A percentile compares a stretch with the other conserved stretches of the same genome.
Evolutionary conservation across 53 echinoderm and acorn worm genomes (phyloP).

Genomic region (Arbacia lixula): DNA sequence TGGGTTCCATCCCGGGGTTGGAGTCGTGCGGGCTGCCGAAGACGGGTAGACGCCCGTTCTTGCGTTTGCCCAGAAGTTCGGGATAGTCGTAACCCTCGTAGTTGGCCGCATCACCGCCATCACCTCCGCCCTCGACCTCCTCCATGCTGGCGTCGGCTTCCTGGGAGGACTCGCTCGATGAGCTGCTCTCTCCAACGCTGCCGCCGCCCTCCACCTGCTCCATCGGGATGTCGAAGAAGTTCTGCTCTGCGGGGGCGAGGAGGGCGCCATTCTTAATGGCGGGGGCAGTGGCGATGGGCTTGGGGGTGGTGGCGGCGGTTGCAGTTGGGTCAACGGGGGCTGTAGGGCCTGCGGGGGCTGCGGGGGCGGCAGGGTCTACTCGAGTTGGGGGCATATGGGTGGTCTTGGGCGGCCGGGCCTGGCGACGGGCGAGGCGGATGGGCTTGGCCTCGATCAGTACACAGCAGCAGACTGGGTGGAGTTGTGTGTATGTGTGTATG

Average conservation of each 20-base stretch:
- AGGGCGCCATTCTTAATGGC: neutral
- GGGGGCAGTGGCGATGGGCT: neutral
- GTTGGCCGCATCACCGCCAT: slow-evolving; percentile 2
- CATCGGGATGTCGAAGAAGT: slow-evolving; percentile 1
- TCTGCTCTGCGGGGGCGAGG: slow-evolving; percentile 9
- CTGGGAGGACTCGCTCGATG: slow-evolving; percentile 7
- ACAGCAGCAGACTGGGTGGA: too few species aligned
- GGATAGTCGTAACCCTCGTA: neutral
- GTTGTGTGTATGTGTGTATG: too few species aligned
- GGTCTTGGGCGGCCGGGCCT: neutral
- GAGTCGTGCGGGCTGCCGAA: neutral
- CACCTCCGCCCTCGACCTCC: neutral
- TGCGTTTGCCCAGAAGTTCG: neutral
- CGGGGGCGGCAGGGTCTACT: too few species aligned
- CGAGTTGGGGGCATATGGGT: too few species aligned
- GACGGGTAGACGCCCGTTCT: slow-evolving; percentile 4
- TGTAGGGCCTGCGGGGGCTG: too few species aligned
- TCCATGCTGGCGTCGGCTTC: neutral
- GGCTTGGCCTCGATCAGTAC: slow-evolving; percentile 2
- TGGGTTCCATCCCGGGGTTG: slow-evolving; percentile 25
- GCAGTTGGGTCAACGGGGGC: neutral
- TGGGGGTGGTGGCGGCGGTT: too few species aligned
- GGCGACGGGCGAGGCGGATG: neutral
- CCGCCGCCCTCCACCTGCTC: slow-evolving; percentile 33
- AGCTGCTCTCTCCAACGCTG: slow-evolving; percentile 3